These are phyloP conservation scores for Epinotia brunnichana DNA, from an alignment of 2,888 invertebrate species.

Conservation along the genomic window DNA sequence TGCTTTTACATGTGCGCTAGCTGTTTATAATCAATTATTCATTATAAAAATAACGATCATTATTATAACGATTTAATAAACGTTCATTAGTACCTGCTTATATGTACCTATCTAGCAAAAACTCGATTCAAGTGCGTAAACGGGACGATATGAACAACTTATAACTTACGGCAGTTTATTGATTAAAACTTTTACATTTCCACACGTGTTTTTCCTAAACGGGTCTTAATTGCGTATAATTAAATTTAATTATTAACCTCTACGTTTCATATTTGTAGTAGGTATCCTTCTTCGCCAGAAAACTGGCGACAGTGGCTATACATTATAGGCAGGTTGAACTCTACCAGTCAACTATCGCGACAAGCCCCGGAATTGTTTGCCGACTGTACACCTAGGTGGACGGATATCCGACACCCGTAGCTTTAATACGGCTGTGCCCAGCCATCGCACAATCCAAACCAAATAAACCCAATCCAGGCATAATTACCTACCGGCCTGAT, in stretches of 20 bases:
- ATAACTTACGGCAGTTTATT: not conserved
- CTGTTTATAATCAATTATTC: not conserved
- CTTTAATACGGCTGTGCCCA: slow-evolving; percentile 69
- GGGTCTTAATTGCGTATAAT: too few relatives aligned
- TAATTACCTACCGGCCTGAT: slow-evolving; percentile 79
- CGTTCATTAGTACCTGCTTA: not conserved
- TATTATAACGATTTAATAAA: not conserved
- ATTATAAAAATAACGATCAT: not conserved
- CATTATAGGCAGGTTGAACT: not conserved
- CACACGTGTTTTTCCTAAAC: not conserved
- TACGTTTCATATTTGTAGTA: not conserved
- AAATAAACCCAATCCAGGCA: slow-evolving; percentile 74
- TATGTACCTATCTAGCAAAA: not conserved
- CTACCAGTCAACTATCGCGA: not conserved
- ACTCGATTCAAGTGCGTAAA: not conserved
- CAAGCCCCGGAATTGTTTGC: slow-evolving; percentile 34
- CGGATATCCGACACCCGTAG: slow-evolving; percentile 79
- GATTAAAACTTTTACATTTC: not conserved
- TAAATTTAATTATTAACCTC: not conserved
- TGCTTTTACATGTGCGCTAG: not conserved
- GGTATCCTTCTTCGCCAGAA: too few relatives aligned
- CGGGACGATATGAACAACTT: not conserved
- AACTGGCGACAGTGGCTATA: not conserved
- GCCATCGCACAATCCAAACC: slow-evolving; percentile 75
- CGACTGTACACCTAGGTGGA: slow-evolving; percentile 69